phyloP scores from a whole-genome alignment of 1,140 invertebrate species.

The Chionoecetes opilio region DNA sequence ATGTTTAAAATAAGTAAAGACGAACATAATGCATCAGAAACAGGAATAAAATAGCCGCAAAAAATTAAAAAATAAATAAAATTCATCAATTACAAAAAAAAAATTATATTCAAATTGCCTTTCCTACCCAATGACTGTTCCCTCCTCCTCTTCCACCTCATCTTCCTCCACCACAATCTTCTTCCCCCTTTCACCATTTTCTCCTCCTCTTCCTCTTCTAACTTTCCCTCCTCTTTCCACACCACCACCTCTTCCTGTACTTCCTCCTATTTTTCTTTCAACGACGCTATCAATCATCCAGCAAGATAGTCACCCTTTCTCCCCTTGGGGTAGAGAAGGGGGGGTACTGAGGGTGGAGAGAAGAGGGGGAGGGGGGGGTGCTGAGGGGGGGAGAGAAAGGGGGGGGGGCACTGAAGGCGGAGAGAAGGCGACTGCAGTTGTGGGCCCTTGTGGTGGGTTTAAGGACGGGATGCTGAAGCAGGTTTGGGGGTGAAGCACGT shows the following conservation, averaged over 20 bases:
- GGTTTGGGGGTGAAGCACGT: too few relatives aligned
- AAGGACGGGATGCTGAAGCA: too few relatives aligned
- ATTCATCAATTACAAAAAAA: background rate
- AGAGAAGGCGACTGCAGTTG: too few relatives aligned
- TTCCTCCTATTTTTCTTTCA: background rate
- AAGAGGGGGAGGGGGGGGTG: background rate
- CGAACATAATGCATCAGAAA: background rate
- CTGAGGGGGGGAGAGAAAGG: background rate
- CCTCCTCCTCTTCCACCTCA: background rate
- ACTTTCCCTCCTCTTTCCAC: background rate
- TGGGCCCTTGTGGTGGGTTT: too few relatives aligned
- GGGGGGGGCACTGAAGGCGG: background rate
- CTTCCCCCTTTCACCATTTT: background rate
- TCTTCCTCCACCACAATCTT: background rate
- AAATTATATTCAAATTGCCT: background rate
- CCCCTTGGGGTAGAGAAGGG: background rate
- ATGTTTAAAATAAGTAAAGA: background rate
- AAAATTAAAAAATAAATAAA: constrained; percentile 2
- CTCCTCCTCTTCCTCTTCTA: background rate
- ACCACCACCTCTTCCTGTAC: background rate
- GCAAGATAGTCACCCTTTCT: background rate
- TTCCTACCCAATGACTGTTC: background rate
- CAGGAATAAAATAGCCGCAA: background rate
- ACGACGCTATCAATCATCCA: constrained; percentile 13
- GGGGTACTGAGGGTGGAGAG: background rate